Base-by-base conservation (phyloP, 2,888 invertebrate species). In the Cepaea hortensis region DNA sequence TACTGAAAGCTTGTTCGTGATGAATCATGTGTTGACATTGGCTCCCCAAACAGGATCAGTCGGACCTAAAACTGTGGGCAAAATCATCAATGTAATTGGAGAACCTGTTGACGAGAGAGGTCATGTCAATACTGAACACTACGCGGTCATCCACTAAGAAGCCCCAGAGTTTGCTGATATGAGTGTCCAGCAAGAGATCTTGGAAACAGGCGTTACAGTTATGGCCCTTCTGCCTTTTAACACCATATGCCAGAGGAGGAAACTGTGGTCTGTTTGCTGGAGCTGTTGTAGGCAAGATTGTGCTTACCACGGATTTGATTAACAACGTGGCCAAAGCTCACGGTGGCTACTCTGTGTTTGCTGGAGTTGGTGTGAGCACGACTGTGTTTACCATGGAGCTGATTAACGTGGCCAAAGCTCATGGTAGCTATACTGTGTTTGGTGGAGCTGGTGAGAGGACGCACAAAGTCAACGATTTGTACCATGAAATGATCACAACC, bases 321-420 rank as follows among this genome's bases (percentile, higher is more conserved):
- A 55, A 55, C 55, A 55, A 55, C 55, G 6, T 55, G 6, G 55
- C 55, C 55, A 55, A 55, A 55, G 55, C 55, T 55, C 55, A 55
- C 11, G 55, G 55, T 55, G 55, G 55, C 55, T 55, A 55, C 55
- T 55, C 55, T 55, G 55, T 55, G 55, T 55, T 55, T 55, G 55
- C 55, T 55, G 55, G 55, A 55, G 55, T 55, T 11, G 55, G 55
- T 55, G 55, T 98, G 89, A 98, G 98, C 68, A 98, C 98, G 95
- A 98, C 98, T 91, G 98, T 98, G 94, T 95, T 98, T 90, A 98
- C 98, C 94, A 98, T 98, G 98, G 98, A 98, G 94, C 96, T 98
- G 90, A 98, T 98, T 94, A 98, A 98, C 94, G 97, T 98, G 11
- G 98, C 98, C 90, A 98, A 98, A 94, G 98, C 98, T 89, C 98